Base-by-base conservation (phyloP, 2,797 vertebrate genomes). In the Arrhamphus sclerolepis region DNA sequence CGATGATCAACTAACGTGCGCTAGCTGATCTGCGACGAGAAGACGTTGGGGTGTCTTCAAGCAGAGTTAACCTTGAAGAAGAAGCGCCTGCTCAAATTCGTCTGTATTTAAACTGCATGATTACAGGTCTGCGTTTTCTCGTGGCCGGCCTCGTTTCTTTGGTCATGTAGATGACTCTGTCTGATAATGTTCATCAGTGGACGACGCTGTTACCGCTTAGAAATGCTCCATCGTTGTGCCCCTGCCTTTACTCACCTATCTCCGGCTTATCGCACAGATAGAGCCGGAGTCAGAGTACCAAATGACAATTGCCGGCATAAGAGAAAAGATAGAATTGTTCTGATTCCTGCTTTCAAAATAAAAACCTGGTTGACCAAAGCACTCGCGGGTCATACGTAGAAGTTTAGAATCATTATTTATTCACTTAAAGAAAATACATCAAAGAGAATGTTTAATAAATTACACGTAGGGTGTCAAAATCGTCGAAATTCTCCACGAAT, bases 91-190 rank as follows among this genome's bases (percentile, higher is more conserved):
- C 81, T 93, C 56, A 92, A 53, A 89, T 84, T 80, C 86, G 83
- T 82, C 85, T 87, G 74, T 84, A 81, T 78, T 87, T 87, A 64
- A 88, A 88, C 67, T 84, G 86, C 92, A 93, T 93, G 86, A 63
- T 86, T 81, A 77, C 80, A 68, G 70, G 49, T 47, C 64, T 56
- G 64, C 50, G 62, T 22, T 81, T 57, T 82, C 66, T 81, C 65
- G 78, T 68, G 26, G 76, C 70, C 47, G 66, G 55, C 44, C 64
- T 43, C 9, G 46, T 46, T 56, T 84, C 67, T 85, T 86, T 73
- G 79, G 82, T 89, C 86, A 87, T 88, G 75, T 66, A 76, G 78
- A 50, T 76, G 62, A 66, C 58, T 57, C 56, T 7, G 44, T 19
- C 70, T 14, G 1, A 2, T 74, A 68, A 7, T 79, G 60, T 86